Percentiles rank a stretch among this genome's conserved stretches.
Conservation (phyloP, 2,888 invertebrate genomes). For the Dyspetes luteomarginatus region DNA sequence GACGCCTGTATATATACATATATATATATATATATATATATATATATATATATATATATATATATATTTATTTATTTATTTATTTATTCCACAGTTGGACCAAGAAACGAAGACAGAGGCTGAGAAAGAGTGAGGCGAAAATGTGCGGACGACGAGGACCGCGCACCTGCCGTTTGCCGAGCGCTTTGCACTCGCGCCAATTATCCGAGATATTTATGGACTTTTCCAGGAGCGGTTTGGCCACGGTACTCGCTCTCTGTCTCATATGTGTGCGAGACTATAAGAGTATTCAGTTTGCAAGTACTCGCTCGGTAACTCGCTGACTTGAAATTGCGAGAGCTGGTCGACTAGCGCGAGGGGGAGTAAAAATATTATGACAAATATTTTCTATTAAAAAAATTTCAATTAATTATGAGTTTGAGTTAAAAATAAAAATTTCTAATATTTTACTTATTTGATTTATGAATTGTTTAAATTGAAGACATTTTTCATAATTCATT, state of each 20-base stretch:
- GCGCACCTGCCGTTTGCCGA: conserved; percentile 70
- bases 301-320: conserved; percentile 12
- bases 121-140: conserved; percentile 49
- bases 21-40: conserved; percentile 14
- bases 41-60: conserved; percentile 5
- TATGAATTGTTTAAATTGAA: no score
- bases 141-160: conserved; percentile 48
- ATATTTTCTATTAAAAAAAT: no score
- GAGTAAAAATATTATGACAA: no score
- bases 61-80: no score
- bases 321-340: background rate
- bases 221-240: conserved; percentile 70
- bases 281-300: conserved; percentile 4
- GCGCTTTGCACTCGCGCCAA: conserved; percentile 68
- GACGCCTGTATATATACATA: background rate
- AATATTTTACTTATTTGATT: no score
- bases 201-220: conserved; percentile 73
- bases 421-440: no score
- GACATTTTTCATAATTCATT: no score
- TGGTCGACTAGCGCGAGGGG: conserved; percentile 33
- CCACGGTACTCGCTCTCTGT: conserved; percentile 18
- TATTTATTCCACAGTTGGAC: no score
- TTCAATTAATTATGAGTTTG: no score
- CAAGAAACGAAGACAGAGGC: conserved; percentile 33
- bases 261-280: background rate